Base-by-base conservation (phyloP, 1,140 invertebrate species). In the Drosophila pseudoobscura region DNA sequence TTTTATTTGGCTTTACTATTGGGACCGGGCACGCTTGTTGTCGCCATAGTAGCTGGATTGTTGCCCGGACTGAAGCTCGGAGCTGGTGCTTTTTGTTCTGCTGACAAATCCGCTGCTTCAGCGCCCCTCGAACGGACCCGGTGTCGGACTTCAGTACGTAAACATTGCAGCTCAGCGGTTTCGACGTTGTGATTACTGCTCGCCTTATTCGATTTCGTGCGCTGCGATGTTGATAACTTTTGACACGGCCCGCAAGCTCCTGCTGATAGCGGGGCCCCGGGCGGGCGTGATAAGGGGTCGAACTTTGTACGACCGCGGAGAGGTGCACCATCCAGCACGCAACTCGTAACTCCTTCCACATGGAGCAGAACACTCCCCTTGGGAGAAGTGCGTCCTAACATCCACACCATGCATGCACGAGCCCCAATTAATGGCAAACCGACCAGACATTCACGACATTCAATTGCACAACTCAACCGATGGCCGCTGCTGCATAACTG, bases 11-110 rank as follows among this genome's bases (percentile, higher is more conserved):
- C 54, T 52, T 69, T 84, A 82, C 82, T 75, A 78, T 78, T 72
- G 74, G 78, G 88, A 87, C 75, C 78, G 65, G 66, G 78, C 82
- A 80, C 82, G 82, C 82, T 85, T 82, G 83, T 87, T 87, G 82
- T 87, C 82, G 82, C 82, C 82, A 85, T 79, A 35, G 50, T 53
- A 65, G 62, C 60, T 31, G 35, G 24, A 59, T 41, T 61, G 60
- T 74, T 87, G 76, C 68, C 8, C 29, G 7, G 29, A 31, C 29
- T 50, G 50, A 8, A 35, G 31, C 31, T 11, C 31, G 31, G 31
- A 3, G 31, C 31, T 35, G 31, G 3, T 3, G 9, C 31, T 17
- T 17, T 17, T 17, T 17, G 17, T 17, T 17, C 17, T 17, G 17
- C 17, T 17, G 17, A 17, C 0, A 17, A 17, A 17, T 17, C 31